phyloP scores from a whole-genome alignment of 2,888 invertebrate species.

The Caenorhabditis macrosperma region DNA sequence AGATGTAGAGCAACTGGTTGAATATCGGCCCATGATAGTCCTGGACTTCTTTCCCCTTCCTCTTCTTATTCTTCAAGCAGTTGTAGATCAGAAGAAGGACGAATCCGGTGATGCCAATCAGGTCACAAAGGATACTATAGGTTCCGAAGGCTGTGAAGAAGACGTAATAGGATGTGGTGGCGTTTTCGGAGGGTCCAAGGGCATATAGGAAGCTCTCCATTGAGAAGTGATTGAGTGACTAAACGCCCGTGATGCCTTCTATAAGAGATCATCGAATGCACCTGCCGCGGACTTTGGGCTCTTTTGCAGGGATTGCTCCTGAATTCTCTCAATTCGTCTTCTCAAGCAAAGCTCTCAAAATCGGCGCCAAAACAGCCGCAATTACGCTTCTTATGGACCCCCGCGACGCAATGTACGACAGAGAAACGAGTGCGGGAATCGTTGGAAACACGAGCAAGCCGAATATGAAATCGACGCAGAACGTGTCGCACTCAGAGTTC shows the following conservation, averaged over 20 bases:
- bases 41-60: background rate
- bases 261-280: too few relatives aligned
- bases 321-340: background rate
- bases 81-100: background rate
- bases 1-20: background rate
- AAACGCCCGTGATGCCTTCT: too few relatives aligned
- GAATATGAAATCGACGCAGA: background rate
- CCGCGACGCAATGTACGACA: background rate
- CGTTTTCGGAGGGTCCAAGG: too few relatives aligned
- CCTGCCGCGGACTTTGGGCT: too few relatives aligned
- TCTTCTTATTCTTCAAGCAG: background rate
- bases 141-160: background rate
- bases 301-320: too few relatives aligned
- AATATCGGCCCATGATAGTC: background rate
- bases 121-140: background rate
- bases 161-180: too few relatives aligned
- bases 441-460: background rate
- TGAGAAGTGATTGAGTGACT: too few relatives aligned
- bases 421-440: background rate
- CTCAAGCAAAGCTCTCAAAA: background rate
- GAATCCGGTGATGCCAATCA: background rate
- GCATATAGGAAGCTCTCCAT: too few relatives aligned
- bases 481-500: background rate
- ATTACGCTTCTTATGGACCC: background rate
- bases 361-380: background rate